Evolutionary conservation across 2,113 vertebrate species (phyloP).

Genomic region (Pipa parva): DNA sequence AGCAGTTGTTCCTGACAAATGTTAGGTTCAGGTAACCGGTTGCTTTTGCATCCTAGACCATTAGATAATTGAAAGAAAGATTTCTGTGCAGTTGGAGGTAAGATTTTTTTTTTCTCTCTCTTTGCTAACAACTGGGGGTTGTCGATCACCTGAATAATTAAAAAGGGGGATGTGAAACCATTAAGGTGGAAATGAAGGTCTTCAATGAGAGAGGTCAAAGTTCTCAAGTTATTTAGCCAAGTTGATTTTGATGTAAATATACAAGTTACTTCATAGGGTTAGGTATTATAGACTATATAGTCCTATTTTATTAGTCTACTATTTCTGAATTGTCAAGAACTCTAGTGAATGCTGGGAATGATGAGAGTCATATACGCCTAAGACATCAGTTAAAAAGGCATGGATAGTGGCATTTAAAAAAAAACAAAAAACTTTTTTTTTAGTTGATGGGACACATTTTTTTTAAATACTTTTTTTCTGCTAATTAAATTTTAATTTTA

Average conservation of each 20-base stretch:
- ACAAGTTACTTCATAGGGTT: not conserved
- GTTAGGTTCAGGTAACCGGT: conserved; percentile 60
- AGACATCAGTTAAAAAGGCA: too few species aligned
- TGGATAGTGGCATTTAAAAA: too few species aligned
- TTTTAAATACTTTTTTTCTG: too few species aligned
- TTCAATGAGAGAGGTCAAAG: conserved; percentile 40
- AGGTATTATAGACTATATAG: not conserved
- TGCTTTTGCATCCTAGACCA: conserved; percentile 59
- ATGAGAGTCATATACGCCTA: too few species aligned
- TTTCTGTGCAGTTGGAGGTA: conserved; percentile 65
- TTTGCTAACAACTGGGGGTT: conserved; percentile 60
- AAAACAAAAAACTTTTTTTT: too few species aligned
- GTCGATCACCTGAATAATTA: conserved; percentile 76
- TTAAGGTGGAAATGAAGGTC: conserved; percentile 76
- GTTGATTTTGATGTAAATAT: conserved; percentile 28
- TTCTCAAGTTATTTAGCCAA: conserved; percentile 2
- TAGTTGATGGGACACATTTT: too few species aligned
- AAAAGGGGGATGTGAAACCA: conserved; percentile 53
- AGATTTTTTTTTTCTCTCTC: conserved; percentile 50
- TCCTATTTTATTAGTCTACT: too few species aligned
- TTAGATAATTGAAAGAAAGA: conserved; percentile 65
- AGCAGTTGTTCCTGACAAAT: conserved; percentile 61
- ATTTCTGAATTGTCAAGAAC: too few species aligned
- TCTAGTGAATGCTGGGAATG: too few species aligned
- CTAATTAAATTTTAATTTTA: too few species aligned